phyloP scores from a whole-genome alignment of 2,888 invertebrate genomes.

The Hemicrepidius hirtus region DNA sequence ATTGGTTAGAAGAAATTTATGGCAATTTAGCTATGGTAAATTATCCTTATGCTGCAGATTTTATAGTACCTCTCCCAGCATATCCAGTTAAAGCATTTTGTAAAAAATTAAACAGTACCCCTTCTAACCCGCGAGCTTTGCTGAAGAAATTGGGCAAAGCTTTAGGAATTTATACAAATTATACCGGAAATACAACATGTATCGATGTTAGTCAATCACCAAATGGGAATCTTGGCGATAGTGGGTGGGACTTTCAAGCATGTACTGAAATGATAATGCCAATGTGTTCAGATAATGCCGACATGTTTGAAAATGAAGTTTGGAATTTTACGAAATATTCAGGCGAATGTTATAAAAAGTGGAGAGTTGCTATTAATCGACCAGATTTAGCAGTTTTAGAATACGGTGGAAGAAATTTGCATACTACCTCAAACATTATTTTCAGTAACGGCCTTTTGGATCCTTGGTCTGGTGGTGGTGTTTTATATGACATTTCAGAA shows the following conservation, averaged over 20 bases:
- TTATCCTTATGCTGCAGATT: constrained; percentile 92
- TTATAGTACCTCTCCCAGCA: constrained; percentile 88
- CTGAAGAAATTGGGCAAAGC: constrained; percentile 80
- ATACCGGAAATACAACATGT: constrained; percentile 83
- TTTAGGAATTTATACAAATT: constrained; percentile 87
- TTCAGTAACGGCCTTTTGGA: constrained; percentile 91
- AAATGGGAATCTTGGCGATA: constrained; percentile 77
- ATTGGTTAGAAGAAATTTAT: constrained; percentile 84
- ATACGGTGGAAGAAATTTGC: constrained; percentile 88
- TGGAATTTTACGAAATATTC: constrained; percentile 85
- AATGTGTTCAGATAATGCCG: constrained; percentile 82
- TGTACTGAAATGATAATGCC: constrained; percentile 99
- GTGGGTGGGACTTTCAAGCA: constrained; percentile 85
- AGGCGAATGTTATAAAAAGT: constrained; percentile 81
- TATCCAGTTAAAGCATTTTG: constrained; percentile 85
- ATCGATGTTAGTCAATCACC: constrained; percentile 78
- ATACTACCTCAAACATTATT: constrained; percentile 81
- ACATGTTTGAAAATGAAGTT: constrained; percentile 86
- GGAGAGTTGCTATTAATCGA: constrained; percentile 79
- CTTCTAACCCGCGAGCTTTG: constrained; percentile 73
- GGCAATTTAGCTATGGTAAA: constrained; percentile 95
- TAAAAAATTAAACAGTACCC: constrained; percentile 72
- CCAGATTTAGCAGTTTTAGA: constrained; percentile 79
- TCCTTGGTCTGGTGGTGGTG: constrained; percentile 92
- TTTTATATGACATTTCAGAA: constrained; percentile 80